These are phyloP conservation scores for Astreopora myriophthalma DNA, from an alignment of 64 coral and sea anemone species.

Conservation along the genomic window DNA sequence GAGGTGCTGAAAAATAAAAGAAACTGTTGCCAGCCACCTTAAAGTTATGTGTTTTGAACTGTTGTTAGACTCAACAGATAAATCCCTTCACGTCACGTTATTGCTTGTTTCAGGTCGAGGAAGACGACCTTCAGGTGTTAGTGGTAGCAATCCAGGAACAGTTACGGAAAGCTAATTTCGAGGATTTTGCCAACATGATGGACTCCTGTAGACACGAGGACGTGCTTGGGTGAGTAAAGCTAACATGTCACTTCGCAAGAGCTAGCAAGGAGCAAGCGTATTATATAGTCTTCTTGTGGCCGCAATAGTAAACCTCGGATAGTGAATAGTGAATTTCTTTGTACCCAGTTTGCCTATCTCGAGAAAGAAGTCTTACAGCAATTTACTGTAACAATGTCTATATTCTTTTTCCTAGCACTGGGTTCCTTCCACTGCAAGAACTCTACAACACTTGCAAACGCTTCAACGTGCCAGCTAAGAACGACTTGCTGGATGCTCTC, in stretches of 20 bases:
- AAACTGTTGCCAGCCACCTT: too few species aligned
- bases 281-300: too few species aligned
- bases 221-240: slow-evolving; percentile 66
- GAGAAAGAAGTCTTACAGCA: too few species aligned
- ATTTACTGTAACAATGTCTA: not conserved
- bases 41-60: too few species aligned
- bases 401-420: slow-evolving; percentile 68
- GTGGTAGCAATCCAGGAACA: slow-evolving; percentile 95
- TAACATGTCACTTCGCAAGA: not conserved
- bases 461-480: slow-evolving; percentile 91
- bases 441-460: slow-evolving; percentile 86
- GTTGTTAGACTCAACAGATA: too few species aligned
- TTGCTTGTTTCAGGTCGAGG: slow-evolving; percentile 39
- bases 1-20: too few species aligned
- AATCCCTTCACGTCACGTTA: too few species aligned
- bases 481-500: slow-evolving; percentile 80
- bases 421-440: slow-evolving; percentile 78
- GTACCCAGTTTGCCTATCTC: too few species aligned
- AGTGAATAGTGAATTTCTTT: too few species aligned
- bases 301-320: too few species aligned
- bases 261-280: too few species aligned
- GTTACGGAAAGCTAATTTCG: slow-evolving; percentile 96
- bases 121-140: slow-evolving; percentile 75
- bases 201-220: slow-evolving; percentile 93
- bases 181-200: slow-evolving; percentile 91